phyloP scores from a whole-genome alignment of 2,113 vertebrate species.

The Aldabrachelys gigantea region DNA sequence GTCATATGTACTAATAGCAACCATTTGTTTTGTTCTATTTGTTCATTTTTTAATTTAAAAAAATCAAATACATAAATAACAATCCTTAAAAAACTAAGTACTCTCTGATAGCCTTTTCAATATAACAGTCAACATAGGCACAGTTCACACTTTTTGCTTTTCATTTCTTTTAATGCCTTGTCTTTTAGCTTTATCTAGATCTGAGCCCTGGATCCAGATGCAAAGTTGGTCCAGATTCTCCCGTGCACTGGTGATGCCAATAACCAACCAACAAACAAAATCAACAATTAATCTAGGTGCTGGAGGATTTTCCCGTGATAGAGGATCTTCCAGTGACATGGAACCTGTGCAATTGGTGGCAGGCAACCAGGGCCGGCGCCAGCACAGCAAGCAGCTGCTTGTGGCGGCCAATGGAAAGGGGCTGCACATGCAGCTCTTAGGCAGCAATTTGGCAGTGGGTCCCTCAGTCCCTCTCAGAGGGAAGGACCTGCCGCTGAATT shows the following conservation, averaged over 20 bases:
- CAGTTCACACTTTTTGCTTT: neutral
- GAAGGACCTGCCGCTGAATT: too few relatives aligned
- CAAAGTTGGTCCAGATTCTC: neutral
- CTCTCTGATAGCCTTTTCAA: neutral
- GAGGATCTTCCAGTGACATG: neutral
- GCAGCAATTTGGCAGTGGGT: too few relatives aligned
- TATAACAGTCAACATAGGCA: fast-evolving
- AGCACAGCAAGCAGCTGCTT: too few relatives aligned
- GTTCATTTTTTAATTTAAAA: neutral
- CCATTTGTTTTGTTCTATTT: neutral
- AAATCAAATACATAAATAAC: neutral
- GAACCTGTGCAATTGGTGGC: neutral
- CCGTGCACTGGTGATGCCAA: neutral
- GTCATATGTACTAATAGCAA: neutral
- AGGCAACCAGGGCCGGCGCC: neutral
- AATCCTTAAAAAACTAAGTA: neutral
- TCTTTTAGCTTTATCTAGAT: neutral
- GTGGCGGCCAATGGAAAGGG: too few relatives aligned
- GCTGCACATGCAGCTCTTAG: too few relatives aligned
- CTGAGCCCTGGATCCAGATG: fast-evolving
- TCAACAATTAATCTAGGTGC: neutral
- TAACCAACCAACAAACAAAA: neutral
- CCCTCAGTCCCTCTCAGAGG: too few relatives aligned
- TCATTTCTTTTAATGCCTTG: neutral
- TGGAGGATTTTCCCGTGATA: neutral